Percentiles rank a stretch among this genome's conserved stretches.
Evolutionary conservation across 2,797 vertebrate genomes (phyloP).

Genomic region (Chelon labrosus): DNA sequence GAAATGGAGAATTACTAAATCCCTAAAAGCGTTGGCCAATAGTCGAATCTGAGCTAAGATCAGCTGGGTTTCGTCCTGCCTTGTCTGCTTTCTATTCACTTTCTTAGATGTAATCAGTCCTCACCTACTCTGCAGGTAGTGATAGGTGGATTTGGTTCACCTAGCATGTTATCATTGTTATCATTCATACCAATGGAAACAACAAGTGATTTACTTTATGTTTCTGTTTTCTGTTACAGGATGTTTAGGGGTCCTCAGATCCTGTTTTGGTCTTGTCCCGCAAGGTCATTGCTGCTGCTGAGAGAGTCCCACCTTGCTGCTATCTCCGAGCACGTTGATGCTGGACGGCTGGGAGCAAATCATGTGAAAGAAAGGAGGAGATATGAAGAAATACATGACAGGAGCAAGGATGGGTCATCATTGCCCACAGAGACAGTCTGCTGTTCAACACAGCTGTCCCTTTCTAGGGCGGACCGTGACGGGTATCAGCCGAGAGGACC

Average conservation of each 20-base stretch:
- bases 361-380: conserved; percentile 19
- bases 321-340: conserved; percentile 29
- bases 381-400: background rate
- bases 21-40: no score
- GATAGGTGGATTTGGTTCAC: background rate
- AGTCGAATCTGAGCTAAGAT: no score
- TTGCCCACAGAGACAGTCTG: conserved; percentile 18
- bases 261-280: conserved; percentile 56
- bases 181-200: background rate
- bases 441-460: conserved; percentile 3
- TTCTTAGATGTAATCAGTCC: no score
- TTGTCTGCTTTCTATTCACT: background rate
- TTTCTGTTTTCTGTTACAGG: conserved; percentile 56
- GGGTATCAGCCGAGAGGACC: conserved; percentile 9
- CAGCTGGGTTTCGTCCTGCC: background rate
- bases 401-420: conserved; percentile 1
- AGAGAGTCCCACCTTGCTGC: conserved; percentile 52
- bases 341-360: conserved; percentile 21
- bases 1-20: background rate
- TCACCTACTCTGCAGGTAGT: background rate
- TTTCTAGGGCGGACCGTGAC: conserved; percentile 12
- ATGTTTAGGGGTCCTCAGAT: conserved; percentile 78
- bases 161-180: background rate
- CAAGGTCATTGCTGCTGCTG: conserved; percentile 47
- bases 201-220: background rate